Percentiles rank a stretch among this genome's conserved stretches.
phyloP scores from a whole-genome alignment of 2,797 vertebrate genomes.

The Aldrovandia affinis region DNA sequence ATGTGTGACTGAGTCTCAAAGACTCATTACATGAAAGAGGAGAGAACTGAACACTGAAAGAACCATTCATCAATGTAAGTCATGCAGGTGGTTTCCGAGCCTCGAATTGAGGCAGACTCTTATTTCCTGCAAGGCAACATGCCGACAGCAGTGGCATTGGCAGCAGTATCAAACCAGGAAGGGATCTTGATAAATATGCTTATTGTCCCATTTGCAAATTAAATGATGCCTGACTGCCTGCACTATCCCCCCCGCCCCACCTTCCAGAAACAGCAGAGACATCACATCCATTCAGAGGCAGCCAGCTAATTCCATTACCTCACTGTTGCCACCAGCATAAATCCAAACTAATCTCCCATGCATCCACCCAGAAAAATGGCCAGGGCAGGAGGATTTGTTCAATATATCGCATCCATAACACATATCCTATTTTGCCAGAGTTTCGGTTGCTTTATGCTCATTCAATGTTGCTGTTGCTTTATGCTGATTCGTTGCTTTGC shows the following conservation, averaged over 20 bases:
- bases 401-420: neutral
- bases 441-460: neutral
- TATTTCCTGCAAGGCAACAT: neutral
- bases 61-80: neutral
- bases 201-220: slow-evolving; percentile 22
- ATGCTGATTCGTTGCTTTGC: too few relatives aligned
- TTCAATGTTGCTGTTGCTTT: too few relatives aligned
- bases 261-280: neutral
- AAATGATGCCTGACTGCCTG: slow-evolving; percentile 9
- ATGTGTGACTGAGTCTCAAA: neutral
- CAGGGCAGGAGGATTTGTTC: neutral
- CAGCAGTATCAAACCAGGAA: neutral
- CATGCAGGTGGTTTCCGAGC: neutral
- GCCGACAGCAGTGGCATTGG: neutral
- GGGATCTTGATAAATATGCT: slow-evolving; percentile 11
- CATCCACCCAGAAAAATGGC: slow-evolving; percentile 4
- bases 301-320: slow-evolving; percentile 25
- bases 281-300: neutral
- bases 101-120: neutral
- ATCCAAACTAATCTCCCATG: slow-evolving; percentile 20
- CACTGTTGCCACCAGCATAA: slow-evolving; percentile 19
- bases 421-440: neutral
- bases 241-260: neutral
- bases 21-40: neutral
- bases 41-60: neutral